Evolutionary conservation across 2,888 invertebrate species (phyloP).

Genomic region (Oligia fasciuncula): DNA sequence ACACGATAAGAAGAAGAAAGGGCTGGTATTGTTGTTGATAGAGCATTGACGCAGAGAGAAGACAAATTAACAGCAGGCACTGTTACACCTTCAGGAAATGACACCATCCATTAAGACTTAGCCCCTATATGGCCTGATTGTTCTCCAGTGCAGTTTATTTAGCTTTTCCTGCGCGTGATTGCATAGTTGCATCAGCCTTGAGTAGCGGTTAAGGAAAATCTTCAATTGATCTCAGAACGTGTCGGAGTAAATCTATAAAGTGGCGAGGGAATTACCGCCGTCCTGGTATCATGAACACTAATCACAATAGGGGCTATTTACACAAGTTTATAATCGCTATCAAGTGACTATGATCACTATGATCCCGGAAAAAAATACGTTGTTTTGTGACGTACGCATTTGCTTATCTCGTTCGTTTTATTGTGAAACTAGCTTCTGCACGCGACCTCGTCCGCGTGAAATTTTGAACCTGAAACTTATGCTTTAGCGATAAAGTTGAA

Average conservation of each 20-base stretch:
- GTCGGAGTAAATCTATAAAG: constrained; percentile 38
- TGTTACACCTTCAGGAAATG: constrained; percentile 13
- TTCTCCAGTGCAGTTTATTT: constrained; percentile 35
- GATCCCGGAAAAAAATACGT: constrained; percentile 17
- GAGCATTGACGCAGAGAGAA: neutral
- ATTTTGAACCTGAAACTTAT: too few species aligned
- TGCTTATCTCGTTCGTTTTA: constrained; percentile 12
- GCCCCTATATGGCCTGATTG: constrained; percentile 32
- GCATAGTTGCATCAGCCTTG: constrained; percentile 63
- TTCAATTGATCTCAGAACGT: constrained; percentile 55
- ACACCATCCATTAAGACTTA: constrained; percentile 13
- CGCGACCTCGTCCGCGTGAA: too few species aligned
- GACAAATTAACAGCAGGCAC: neutral
- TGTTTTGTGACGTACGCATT: neutral
- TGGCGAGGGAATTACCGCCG: constrained; percentile 42
- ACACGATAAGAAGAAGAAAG: too few species aligned
- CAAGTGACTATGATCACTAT: constrained; percentile 12
- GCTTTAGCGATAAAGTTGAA: too few species aligned
- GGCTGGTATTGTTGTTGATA: neutral
- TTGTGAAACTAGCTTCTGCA: constrained; percentile 10
- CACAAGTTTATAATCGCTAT: constrained; percentile 13
- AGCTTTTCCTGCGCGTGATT: constrained; percentile 55
- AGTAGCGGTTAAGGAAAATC: constrained; percentile 66
- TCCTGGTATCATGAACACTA: constrained; percentile 15
- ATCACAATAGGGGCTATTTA: constrained; percentile 9